Evolutionary conservation across 2,797 vertebrate species (phyloP).

Genomic region (Paramormyrops hopkinsi): DNA sequence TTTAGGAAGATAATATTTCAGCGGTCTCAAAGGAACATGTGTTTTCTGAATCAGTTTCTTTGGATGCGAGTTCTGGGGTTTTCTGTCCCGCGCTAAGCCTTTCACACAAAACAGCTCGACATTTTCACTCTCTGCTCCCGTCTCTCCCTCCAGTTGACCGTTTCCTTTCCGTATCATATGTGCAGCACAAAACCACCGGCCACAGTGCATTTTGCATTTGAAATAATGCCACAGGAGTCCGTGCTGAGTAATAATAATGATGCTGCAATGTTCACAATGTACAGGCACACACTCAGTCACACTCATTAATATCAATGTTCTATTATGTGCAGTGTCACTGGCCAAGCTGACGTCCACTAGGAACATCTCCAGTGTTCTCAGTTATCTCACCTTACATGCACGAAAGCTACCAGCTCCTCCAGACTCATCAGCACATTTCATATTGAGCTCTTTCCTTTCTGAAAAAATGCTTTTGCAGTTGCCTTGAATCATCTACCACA

Average conservation of each 20-base stretch:
- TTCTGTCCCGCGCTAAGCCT: constrained; percentile 48
- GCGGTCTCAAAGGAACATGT: constrained; percentile 59
- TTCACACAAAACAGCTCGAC: constrained; percentile 40
- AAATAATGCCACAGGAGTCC: not conserved
- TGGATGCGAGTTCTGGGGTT: constrained; percentile 51
- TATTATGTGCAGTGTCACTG: not conserved
- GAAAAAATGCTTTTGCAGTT: not conserved
- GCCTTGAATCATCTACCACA: not conserved
- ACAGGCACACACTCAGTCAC: not conserved
- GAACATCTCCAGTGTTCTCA: not conserved
- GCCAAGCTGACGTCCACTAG: not conserved
- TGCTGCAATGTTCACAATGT: not conserved
- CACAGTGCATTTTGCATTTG: not conserved
- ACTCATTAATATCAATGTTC: not conserved
- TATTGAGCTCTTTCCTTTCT: not conserved
- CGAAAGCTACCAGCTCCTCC: not conserved
- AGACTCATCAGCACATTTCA: not conserved
- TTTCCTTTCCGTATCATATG: not conserved
- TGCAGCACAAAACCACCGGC: not conserved
- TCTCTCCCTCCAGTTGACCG: not conserved
- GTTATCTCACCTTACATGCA: not conserved
- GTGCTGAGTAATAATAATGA: not conserved
- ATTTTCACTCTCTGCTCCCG: not conserved
- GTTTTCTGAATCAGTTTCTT: constrained; percentile 59
- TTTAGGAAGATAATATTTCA: constrained; percentile 67